phyloP scores from a whole-genome alignment of 1,140 invertebrate genomes.

The Trichonephila clavata region DNA sequence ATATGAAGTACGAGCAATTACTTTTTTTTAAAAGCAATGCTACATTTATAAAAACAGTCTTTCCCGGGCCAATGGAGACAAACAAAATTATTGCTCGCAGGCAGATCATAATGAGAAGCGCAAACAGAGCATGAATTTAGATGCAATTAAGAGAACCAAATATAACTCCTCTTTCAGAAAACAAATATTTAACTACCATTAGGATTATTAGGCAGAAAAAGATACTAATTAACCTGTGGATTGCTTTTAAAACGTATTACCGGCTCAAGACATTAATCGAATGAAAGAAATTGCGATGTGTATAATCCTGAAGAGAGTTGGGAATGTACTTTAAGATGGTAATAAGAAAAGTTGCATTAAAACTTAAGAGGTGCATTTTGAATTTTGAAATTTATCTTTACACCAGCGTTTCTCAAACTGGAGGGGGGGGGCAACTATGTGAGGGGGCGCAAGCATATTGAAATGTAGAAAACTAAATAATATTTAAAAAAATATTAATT shows the following conservation, averaged over 20 bases:
- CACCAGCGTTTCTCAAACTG: too few species aligned
- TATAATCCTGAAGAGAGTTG: background rate
- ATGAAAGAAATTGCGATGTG: background rate
- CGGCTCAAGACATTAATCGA: background rate
- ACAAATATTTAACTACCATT: constrained; percentile 27
- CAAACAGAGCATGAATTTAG: background rate
- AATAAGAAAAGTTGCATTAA: too few species aligned
- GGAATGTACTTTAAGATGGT: too few species aligned
- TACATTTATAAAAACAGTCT: too few species aligned
- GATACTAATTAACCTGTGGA: constrained; percentile 2
- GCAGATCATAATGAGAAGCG: background rate
- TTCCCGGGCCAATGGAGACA: background rate
- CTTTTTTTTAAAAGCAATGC: too few species aligned
- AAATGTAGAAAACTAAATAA: too few species aligned
- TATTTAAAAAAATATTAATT: too few species aligned
- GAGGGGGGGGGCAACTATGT: too few species aligned
- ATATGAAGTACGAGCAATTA: too few species aligned
- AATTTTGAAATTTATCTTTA: too few species aligned
- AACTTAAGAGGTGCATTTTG: too few species aligned
- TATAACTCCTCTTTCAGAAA: background rate
- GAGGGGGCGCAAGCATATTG: too few species aligned
- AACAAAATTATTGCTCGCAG: background rate
- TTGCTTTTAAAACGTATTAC: background rate
- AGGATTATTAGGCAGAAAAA: background rate
- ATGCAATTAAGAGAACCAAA: background rate